phyloP scores from a whole-genome alignment of 2,888 invertebrate species.

The Omphaloscelis lunosa region DNA sequence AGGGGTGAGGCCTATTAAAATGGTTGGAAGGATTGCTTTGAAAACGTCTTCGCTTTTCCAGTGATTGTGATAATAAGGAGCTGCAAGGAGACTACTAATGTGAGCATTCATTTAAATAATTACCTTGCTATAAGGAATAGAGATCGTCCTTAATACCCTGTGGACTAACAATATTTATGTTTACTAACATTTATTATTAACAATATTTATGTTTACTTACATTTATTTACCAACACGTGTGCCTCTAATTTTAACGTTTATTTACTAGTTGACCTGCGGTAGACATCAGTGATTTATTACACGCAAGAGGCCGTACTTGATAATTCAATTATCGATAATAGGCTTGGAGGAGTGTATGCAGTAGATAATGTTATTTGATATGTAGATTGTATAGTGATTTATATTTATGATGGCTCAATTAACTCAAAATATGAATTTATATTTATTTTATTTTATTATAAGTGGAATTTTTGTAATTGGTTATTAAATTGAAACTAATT shows the following conservation, averaged over 20 bases:
- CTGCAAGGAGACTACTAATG: not conserved
- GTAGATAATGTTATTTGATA: constrained; percentile 64
- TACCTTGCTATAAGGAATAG: not conserved
- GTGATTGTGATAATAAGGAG: not conserved
- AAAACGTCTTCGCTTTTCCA: not conserved
- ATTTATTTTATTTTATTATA: constrained; percentile 3
- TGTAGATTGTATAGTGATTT: constrained; percentile 24
- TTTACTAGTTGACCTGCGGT: constrained; percentile 54
- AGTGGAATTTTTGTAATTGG: constrained; percentile 13
- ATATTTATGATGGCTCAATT: constrained; percentile 27
- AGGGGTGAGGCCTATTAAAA: not conserved
- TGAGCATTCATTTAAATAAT: not conserved
- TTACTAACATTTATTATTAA: too few relatives aligned
- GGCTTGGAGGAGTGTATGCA: constrained; percentile 22
- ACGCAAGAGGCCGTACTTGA: constrained; percentile 51
- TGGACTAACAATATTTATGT: not conserved
- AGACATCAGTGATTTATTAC: constrained; percentile 63
- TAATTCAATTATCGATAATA: constrained; percentile 52
- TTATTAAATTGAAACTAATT: not conserved
- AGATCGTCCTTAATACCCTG: not conserved
- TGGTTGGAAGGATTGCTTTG: not conserved
- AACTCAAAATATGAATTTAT: not conserved
- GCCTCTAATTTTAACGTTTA: constrained; percentile 3
- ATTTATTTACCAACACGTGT: not conserved
- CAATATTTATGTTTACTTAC: too few relatives aligned